phyloP scores from a whole-genome alignment of 2,113 vertebrate species.

The Pygoscelis adeliae region DNA sequence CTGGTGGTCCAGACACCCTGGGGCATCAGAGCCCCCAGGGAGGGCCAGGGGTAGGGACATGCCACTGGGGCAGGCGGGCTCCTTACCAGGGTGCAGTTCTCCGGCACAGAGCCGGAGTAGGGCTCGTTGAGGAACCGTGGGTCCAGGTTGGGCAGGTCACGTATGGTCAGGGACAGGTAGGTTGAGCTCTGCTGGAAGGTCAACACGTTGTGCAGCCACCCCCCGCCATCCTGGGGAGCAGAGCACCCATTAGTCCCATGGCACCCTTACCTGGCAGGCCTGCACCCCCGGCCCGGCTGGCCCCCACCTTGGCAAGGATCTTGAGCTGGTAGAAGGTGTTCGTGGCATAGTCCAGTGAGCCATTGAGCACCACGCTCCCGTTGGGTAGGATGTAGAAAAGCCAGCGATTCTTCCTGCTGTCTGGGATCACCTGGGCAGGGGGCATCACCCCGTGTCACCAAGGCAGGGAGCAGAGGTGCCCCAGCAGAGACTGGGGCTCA shows the following conservation, averaged over 20 bases:
- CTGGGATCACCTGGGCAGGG: conserved; percentile 38
- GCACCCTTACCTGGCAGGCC: background rate
- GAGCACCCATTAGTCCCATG: background rate
- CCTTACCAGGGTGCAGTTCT: conserved; percentile 21
- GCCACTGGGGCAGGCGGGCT: background rate
- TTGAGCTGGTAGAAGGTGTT: conserved; percentile 58
- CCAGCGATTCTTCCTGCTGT: background rate
- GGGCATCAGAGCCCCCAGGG: background rate
- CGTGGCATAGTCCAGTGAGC: conserved; percentile 38
- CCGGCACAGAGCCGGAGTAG: background rate
- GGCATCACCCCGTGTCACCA: background rate
- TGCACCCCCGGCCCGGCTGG: fast-evolving
- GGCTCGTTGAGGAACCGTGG: conserved; percentile 36
- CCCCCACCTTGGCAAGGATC: conserved; percentile 12
- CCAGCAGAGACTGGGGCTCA: background rate
- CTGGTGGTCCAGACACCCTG: background rate
- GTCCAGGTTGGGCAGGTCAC: background rate
- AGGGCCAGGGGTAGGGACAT: background rate
- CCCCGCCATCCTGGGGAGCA: background rate
- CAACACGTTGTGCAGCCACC: background rate
- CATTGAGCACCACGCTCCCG: conserved; percentile 24
- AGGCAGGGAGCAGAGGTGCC: background rate
- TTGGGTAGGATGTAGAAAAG: conserved; percentile 47
- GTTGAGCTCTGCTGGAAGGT: background rate
- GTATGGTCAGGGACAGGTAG: conserved; percentile 12